phyloP scores from a whole-genome alignment of 2,113 vertebrate genomes.

The Pyrgilauda ruficollis region DNA sequence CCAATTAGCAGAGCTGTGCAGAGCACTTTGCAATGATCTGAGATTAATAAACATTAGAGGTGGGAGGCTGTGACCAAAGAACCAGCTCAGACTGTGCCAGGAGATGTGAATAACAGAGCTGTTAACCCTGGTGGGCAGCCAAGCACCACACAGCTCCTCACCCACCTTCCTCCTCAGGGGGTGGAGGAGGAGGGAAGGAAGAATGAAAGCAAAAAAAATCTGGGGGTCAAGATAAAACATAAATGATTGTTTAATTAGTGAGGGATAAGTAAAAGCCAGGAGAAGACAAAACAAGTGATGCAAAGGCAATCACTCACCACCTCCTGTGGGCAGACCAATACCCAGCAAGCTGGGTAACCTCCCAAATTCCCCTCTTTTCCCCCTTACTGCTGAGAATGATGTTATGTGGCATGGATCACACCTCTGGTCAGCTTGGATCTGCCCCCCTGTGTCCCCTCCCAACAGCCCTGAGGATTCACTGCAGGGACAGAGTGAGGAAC shows the following conservation, averaged over 20 bases:
- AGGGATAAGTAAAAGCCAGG: neutral
- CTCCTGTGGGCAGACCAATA: neutral
- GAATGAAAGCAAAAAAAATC: neutral
- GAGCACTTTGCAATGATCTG: neutral
- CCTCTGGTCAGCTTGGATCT: neutral
- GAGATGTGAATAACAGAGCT: neutral
- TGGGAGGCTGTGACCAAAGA: neutral
- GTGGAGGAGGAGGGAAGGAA: neutral
- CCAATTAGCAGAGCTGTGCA: neutral
- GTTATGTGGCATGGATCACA: rapidly evolving
- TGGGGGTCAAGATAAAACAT: neutral
- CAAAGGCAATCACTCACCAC: neutral
- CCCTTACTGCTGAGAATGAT: rapidly evolving
- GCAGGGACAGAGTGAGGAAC: neutral
- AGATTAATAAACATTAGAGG: neutral
- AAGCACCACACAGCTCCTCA: neutral
- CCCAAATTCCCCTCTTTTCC: neutral
- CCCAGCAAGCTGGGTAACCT: neutral
- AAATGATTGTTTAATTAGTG: neutral
- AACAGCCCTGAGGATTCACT: rapidly evolving
- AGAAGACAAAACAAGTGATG: neutral
- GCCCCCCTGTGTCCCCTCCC: neutral
- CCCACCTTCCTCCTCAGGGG: neutral
- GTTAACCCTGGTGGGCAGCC: neutral
- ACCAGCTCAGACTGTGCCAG: neutral